A percentile compares a stretch with the other conserved stretches of the same genome.
Evolutionary conservation across 2,888 invertebrate genomes (phyloP).

Genomic region (Catocala sponsa): DNA sequence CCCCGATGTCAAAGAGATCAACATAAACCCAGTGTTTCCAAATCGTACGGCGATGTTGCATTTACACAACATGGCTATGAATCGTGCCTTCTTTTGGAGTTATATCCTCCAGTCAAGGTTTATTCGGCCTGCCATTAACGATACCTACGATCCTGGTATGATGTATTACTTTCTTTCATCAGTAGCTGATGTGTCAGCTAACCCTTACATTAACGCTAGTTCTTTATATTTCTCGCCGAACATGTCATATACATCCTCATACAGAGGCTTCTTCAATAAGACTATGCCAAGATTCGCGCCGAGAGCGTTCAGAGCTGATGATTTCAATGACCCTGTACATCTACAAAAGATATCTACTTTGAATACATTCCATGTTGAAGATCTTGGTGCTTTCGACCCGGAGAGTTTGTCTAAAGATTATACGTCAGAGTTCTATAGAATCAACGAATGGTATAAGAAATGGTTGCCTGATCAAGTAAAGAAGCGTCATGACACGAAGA

Average conservation of each 20-base stretch:
- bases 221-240: slow-evolving; percentile 98
- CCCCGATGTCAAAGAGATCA: slow-evolving; percentile 97
- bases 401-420: slow-evolving; percentile 95
- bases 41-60: slow-evolving; percentile 97
- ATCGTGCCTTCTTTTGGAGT: slow-evolving; percentile 98
- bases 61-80: slow-evolving; percentile 98
- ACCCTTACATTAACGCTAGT: slow-evolving; percentile 96
- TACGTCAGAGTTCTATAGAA: slow-evolving; percentile 95
- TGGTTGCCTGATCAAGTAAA: slow-evolving; percentile 97
- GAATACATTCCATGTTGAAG: slow-evolving; percentile 95
- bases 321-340: slow-evolving; percentile 98
- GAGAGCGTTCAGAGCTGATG: slow-evolving; percentile 95
- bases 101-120: slow-evolving; percentile 97
- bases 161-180: slow-evolving; percentile 99
- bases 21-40: slow-evolving; percentile 97
- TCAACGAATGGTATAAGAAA: slow-evolving; percentile 97
- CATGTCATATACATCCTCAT: slow-evolving; percentile 97
- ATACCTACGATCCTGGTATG: slow-evolving; percentile 98
- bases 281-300: slow-evolving; percentile 98
- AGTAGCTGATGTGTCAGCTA: slow-evolving; percentile 97
- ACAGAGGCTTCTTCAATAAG: slow-evolving; percentile 98
- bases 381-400: slow-evolving; percentile 94
- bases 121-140: slow-evolving; percentile 96
- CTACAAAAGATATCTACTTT: slow-evolving; percentile 97
- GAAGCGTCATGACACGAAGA: slow-evolving; percentile 95